phyloP scores from a whole-genome alignment of 2,113 vertebrate species.

The Callopanchax toddi region DNA sequence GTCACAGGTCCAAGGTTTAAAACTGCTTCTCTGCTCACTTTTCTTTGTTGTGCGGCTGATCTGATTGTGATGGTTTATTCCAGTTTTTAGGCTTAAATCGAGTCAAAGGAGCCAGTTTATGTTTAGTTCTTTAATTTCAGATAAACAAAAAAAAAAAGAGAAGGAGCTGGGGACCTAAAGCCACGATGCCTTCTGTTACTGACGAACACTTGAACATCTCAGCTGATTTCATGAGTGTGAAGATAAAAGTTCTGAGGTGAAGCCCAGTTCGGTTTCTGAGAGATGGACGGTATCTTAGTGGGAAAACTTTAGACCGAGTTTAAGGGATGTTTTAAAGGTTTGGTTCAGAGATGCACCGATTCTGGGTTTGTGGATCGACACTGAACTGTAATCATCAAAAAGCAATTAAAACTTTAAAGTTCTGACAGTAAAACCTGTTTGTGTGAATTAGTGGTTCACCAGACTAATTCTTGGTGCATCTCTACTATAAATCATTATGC shows the following conservation, averaged over 20 bases:
- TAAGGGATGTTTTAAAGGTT: too few relatives aligned
- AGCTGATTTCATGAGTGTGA: constrained; percentile 30
- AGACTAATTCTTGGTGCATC: too few relatives aligned
- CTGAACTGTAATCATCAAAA: too few relatives aligned
- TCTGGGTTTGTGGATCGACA: too few relatives aligned
- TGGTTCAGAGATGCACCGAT: too few relatives aligned
- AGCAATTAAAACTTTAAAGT: too few relatives aligned
- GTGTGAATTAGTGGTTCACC: too few relatives aligned
- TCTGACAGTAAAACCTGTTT: too few relatives aligned
- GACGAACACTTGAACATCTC: constrained; percentile 74
- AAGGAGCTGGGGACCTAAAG: constrained; percentile 73
- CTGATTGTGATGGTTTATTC: constrained; percentile 27
- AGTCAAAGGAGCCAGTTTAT: constrained; percentile 17
- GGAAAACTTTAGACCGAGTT: too few relatives aligned
- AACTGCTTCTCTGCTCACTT: constrained; percentile 3
- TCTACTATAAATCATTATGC: too few relatives aligned
- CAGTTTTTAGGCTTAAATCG: constrained; percentile 11
- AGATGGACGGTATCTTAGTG: too few relatives aligned
- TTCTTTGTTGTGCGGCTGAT: constrained; percentile 27
- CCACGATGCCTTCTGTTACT: constrained; percentile 77
- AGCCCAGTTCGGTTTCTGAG: too few relatives aligned
- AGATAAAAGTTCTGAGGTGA: not conserved
- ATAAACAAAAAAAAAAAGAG: constrained; percentile 5
- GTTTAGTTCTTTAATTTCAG: not conserved
- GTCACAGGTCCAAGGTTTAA: constrained; percentile 54